Percentiles rank a stretch among this genome's conserved stretches.
Evolutionary conservation across 2,888 invertebrate species (phyloP).

Genomic region (Quadriops clusia): DNA sequence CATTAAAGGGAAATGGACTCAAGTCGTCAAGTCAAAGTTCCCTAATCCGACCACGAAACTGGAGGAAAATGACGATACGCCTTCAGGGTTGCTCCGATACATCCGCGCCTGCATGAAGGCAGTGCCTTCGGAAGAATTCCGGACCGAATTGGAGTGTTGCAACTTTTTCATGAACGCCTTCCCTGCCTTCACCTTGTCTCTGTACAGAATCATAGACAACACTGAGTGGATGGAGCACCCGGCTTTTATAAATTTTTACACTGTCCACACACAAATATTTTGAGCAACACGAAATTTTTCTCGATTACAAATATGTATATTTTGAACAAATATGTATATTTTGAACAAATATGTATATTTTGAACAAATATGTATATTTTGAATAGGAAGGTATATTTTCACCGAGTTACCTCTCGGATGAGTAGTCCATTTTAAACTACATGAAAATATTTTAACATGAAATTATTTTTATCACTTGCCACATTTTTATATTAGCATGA

Average conservation of each 20-base stretch:
- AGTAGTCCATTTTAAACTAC: too few relatives aligned
- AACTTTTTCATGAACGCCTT: slow-evolving; percentile 27
- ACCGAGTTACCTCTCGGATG: too few relatives aligned
- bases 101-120: slow-evolving; percentile 21
- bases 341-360: too few relatives aligned
- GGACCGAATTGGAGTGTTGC: slow-evolving; percentile 19
- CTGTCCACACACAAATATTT: too few relatives aligned
- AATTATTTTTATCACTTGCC: too few relatives aligned
- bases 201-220: slow-evolving; percentile 31
- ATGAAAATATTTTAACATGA: too few relatives aligned
- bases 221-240: slow-evolving; percentile 31
- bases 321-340: too few relatives aligned
- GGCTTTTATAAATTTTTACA: slow-evolving; percentile 23
- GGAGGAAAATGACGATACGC: slow-evolving; percentile 24
- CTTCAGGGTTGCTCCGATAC: slow-evolving; percentile 31
- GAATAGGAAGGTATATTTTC: too few relatives aligned
- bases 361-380: too few relatives aligned
- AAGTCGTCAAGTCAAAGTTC: slow-evolving; percentile 24
- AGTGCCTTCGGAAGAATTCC: slow-evolving; percentile 9
- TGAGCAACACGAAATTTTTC: too few relatives aligned
- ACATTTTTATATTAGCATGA: too few relatives aligned
- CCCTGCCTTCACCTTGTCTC: slow-evolving; percentile 29
- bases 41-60: slow-evolving; percentile 22
- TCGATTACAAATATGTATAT: too few relatives aligned
- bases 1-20: slow-evolving; percentile 32